Evolutionary conservation across 2,113 vertebrate species (phyloP).

Genomic region (Neolamprologus sp.): DNA sequence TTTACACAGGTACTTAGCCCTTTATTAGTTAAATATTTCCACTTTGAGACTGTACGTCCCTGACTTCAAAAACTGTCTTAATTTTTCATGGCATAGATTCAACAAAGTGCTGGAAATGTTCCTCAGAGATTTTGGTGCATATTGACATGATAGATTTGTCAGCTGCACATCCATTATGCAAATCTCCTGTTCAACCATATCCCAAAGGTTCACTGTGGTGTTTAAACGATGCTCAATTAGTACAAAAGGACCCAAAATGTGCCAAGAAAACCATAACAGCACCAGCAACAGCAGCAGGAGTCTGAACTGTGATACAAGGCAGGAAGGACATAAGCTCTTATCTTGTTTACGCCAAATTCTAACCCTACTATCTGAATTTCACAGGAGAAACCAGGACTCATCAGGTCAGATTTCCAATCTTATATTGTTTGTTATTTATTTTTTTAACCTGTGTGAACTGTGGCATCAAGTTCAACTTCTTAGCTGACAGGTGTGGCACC

Average conservation of each 20-base stretch:
- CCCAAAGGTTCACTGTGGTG: not conserved
- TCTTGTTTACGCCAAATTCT: not conserved
- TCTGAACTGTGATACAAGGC: not conserved
- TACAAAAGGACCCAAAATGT: not conserved
- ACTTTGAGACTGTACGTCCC: not conserved
- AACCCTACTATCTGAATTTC: not conserved
- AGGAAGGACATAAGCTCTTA: not conserved
- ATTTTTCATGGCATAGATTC: not conserved
- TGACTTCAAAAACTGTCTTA: not conserved
- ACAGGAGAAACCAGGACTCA: not conserved
- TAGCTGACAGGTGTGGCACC: not conserved
- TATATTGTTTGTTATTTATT: not conserved
- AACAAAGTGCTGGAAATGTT: not conserved
- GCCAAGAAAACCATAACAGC: not conserved
- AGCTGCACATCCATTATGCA: not conserved
- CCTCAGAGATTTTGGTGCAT: not conserved
- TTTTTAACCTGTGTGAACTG: not conserved
- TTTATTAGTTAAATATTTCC: not conserved
- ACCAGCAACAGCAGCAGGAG: not conserved
- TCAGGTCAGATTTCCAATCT: not conserved
- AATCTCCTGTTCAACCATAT: not conserved
- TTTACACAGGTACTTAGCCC: not conserved
- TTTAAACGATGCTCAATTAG: not conserved
- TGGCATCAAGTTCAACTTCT: not conserved
- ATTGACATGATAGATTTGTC: not conserved